Evolutionary conservation across 2,888 invertebrate species (phyloP).

Genomic region (Dendrolimus houi): DNA sequence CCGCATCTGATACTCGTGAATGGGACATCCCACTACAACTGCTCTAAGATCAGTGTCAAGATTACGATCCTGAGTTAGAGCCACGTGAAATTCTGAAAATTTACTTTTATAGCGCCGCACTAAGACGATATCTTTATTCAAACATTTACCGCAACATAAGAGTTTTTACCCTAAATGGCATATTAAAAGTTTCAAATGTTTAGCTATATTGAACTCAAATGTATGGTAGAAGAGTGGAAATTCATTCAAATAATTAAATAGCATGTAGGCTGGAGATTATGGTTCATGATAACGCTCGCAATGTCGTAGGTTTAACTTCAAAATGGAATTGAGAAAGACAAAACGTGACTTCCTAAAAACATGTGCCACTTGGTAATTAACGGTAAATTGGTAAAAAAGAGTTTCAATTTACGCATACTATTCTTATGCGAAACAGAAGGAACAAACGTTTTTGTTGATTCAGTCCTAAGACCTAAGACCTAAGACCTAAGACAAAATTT

Average conservation of each 20-base stretch:
- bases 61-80: conserved; percentile 19
- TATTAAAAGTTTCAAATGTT: neutral
- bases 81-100: neutral
- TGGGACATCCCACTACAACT: conserved; percentile 43
- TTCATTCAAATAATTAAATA: neutral
- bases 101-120: no score
- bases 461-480: no score
- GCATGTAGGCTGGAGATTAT: neutral
- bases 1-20: conserved; percentile 52
- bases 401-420: no score
- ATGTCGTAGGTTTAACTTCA: conserved; percentile 7
- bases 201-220: conserved; percentile 7
- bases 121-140: no score
- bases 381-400: conserved; percentile 4
- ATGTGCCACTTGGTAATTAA: neutral
- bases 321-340: conserved; percentile 2
- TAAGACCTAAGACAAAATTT: no score
- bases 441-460: no score
- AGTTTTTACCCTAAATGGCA: no score
- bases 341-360: conserved; percentile 22
- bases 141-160: no score
- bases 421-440: no score
- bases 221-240: conserved; percentile 1
- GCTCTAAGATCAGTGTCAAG: conserved; percentile 25
- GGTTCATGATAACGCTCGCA: neutral